These are phyloP conservation scores for Herpailurus yagouaroundi DNA, from an alignment of 2,113 vertebrate genomes.

Conservation along the genomic window DNA sequence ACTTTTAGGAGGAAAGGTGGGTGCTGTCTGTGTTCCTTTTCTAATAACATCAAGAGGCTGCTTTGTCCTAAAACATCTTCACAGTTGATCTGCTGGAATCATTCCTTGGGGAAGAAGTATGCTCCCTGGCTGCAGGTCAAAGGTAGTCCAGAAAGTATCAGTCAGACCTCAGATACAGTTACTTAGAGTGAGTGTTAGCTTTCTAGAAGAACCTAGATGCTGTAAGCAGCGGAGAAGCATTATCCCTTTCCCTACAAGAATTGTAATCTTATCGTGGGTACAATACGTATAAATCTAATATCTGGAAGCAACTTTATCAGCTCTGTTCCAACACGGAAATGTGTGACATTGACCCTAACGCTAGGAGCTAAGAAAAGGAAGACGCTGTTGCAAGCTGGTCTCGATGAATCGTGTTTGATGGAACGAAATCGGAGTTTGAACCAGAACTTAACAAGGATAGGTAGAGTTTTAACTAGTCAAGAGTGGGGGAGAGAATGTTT, in stretches of 20 bases:
- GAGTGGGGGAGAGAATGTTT: background rate
- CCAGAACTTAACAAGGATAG: background rate
- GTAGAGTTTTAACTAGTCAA: background rate
- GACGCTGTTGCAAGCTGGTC: background rate
- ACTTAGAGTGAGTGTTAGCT: background rate
- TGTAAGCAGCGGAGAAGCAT: background rate
- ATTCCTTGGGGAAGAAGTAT: background rate
- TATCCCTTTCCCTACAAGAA: background rate
- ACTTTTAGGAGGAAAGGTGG: background rate
- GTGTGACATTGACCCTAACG: background rate
- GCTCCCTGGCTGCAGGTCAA: background rate
- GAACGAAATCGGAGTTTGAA: background rate
- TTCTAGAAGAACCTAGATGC: slow-evolving; percentile 1
- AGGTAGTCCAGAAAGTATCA: background rate
- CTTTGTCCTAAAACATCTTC: background rate
- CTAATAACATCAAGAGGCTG: background rate
- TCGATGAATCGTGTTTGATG: background rate
- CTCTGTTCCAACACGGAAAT: background rate
- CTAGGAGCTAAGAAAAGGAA: background rate
- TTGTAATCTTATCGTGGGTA: background rate
- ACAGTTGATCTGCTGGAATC: background rate
- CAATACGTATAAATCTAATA: background rate
- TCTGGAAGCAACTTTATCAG: background rate
- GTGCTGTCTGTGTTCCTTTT: background rate
- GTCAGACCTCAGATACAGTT: background rate